These are phyloP conservation scores for Cremastobaeus sp. DNA, from an alignment of 2,888 invertebrate species.

Conservation along the genomic window DNA sequence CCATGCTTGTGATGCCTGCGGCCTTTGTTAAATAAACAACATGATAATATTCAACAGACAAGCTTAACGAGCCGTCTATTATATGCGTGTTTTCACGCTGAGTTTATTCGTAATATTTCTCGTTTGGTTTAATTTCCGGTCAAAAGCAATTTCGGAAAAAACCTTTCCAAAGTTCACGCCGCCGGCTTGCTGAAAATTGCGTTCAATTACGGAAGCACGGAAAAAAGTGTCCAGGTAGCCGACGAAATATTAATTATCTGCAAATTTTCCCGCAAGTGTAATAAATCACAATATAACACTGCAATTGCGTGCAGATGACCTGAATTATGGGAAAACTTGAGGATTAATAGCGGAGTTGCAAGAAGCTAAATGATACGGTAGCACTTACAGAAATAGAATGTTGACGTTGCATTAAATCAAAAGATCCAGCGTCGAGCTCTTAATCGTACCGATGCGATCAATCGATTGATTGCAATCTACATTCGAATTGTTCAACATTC, in stretches of 20 bases:
- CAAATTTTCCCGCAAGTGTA: conserved; percentile 16
- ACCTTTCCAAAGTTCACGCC: too few species aligned
- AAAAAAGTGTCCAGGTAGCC: too few species aligned
- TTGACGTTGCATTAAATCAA: conserved; percentile 46
- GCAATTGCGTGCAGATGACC: not conserved
- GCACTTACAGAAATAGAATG: conserved; percentile 48
- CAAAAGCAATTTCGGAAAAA: too few species aligned
- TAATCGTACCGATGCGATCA: conserved; percentile 37
- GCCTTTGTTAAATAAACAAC: conserved; percentile 51
- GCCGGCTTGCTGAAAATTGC: too few species aligned
- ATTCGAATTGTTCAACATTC: too few species aligned
- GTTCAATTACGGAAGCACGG: too few species aligned
- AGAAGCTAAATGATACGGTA: conserved; percentile 45
- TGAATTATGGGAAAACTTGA: conserved; percentile 46
- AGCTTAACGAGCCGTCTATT: conserved; percentile 31
- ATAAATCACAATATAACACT: conserved; percentile 24
- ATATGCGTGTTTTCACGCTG: conserved; percentile 18
- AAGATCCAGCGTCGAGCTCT: conserved; percentile 18
- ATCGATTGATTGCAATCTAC: conserved; percentile 47
- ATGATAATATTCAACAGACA: conserved; percentile 36
- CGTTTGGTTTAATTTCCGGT: not conserved
- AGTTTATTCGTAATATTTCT: not conserved
- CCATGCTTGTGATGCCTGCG: conserved; percentile 46
- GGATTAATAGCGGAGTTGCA: conserved; percentile 42
- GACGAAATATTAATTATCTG: conserved; percentile 17